Base-by-base conservation (phyloP, 2,888 invertebrate genomes). In the Pyrocoelia pectoralis region DNA sequence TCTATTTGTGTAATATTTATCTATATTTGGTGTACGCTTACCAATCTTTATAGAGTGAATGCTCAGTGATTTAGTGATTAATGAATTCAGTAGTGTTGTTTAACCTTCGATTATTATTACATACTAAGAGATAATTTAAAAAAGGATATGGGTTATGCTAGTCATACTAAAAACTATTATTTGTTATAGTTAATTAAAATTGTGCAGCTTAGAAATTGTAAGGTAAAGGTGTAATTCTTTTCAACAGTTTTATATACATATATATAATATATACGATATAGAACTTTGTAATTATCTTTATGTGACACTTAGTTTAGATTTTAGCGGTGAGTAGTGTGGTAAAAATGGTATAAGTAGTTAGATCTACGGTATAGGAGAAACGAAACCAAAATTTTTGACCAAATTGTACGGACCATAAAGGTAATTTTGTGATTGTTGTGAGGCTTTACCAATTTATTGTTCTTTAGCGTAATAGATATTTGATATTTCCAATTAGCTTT, bases 401-500 rank as follows among this genome's bases (percentile, higher is more conserved):
- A 71, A 70, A 68, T 65, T 58, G 50, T 56, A 62, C 56, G 71
- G 71, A 71, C 71, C 71, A 71, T 64, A 68, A 65, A 18, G 63
- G 52, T 51, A 60, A 40, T 41, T 60, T 40, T 65, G 58, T 63
- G 54, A 55, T 58, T 48, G 41, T 38, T 33, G 49, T 18, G 15
- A 55, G 59, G 56, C 60, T 65, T 13, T 50, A 46, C 55, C 55
- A 56, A 14, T 24, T 24, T 24, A 24, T 60, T 64, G 40, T 56
- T 56, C 43, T 55, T 28, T 50, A 59, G 48, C 43, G 40, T 49
- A 49, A 49, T 62, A 68, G 48, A 65, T 28, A 13, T 66, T 68
- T 70, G 70, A 72, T 71, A 73, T 72, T 73, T 69, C 67, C 67
- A 65, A 65, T 59, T 70, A 73, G 73, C 73, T 73, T 73, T 73